phyloP scores from a whole-genome alignment of 2,797 vertebrate species.

The Pteropus rufus region DNA sequence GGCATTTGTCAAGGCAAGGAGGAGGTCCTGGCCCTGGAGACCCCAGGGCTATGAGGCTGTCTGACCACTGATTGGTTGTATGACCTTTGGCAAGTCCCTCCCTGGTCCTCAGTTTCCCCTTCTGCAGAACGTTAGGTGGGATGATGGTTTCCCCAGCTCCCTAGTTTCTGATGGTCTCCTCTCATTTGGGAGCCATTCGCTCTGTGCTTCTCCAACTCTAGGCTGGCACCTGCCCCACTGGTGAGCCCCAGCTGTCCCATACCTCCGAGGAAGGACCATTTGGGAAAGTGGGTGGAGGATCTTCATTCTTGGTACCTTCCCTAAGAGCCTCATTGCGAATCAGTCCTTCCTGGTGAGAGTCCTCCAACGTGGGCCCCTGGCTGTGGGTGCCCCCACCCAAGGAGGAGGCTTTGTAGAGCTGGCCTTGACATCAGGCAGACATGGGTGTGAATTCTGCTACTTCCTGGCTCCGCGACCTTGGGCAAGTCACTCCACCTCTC shows the following conservation, averaged over 20 bases:
- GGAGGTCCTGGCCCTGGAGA: background rate
- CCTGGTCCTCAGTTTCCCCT: background rate
- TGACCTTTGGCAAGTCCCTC: background rate
- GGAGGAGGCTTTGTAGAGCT: background rate
- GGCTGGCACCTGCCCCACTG: background rate
- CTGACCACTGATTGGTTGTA: background rate
- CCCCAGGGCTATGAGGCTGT: background rate
- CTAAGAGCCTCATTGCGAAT: background rate
- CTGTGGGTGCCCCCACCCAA: accelerated
- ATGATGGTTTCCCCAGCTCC: background rate
- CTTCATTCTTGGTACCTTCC: background rate
- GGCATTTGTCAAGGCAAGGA: background rate
- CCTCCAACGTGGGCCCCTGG: background rate
- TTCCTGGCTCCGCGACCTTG: background rate
- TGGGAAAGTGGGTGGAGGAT: background rate
- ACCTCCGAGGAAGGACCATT: background rate
- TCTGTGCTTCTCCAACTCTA: background rate
- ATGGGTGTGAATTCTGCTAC: background rate
- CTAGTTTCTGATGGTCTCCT: background rate
- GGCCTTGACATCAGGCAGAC: background rate
- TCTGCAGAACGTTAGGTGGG: background rate
- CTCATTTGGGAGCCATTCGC: background rate
- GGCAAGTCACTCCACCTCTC: background rate
- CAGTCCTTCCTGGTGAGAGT: background rate
- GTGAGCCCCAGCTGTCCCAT: background rate